A percentile compares a stretch with the other conserved stretches of the same genome.
Evolutionary conservation across 2,888 invertebrate species (phyloP).

Genomic region (Harpagoxenus sublaevis): DNA sequence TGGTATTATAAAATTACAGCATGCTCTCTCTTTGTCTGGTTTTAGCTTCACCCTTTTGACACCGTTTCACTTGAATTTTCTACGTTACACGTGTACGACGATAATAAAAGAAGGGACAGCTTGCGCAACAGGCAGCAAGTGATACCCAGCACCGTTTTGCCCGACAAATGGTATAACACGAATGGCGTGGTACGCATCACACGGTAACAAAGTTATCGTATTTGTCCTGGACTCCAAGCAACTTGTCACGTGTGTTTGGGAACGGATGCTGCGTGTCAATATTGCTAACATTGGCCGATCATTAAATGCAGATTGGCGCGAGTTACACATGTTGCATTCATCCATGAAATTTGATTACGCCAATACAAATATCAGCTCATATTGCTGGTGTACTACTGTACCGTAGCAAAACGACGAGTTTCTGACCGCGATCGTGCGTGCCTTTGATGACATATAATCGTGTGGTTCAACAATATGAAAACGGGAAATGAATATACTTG

Average conservation of each 20-base stretch:
- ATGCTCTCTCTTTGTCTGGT: not conserved
- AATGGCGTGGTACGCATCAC: slow-evolving; percentile 25
- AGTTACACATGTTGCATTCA: slow-evolving; percentile 25
- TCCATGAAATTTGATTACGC: slow-evolving; percentile 35
- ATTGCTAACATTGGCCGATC: slow-evolving; percentile 45
- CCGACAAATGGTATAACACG: slow-evolving; percentile 45
- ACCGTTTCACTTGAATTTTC: not conserved
- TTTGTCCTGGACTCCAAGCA: slow-evolving; percentile 32
- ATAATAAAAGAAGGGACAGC: not conserved
- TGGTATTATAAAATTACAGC: not conserved
- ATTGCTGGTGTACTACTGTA: not conserved
- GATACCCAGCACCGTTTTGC: slow-evolving; percentile 26
- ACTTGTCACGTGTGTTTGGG: slow-evolving; percentile 47
- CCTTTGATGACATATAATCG: not conserved
- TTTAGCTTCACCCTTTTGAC: not conserved
- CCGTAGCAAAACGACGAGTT: not conserved
- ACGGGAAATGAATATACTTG: not conserved
- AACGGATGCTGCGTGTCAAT: slow-evolving; percentile 42
- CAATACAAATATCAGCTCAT: slow-evolving; percentile 25
- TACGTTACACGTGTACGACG: not conserved
- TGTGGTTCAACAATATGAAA: not conserved
- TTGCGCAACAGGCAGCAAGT: slow-evolving; percentile 32
- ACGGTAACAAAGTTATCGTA: slow-evolving; percentile 47
- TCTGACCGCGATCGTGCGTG: not conserved
- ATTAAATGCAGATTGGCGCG: slow-evolving; percentile 46